These are phyloP conservation scores for Zaprionus gabonicus DNA, from an alignment of 1,140 invertebrate genomes.

Conservation along the genomic window DNA sequence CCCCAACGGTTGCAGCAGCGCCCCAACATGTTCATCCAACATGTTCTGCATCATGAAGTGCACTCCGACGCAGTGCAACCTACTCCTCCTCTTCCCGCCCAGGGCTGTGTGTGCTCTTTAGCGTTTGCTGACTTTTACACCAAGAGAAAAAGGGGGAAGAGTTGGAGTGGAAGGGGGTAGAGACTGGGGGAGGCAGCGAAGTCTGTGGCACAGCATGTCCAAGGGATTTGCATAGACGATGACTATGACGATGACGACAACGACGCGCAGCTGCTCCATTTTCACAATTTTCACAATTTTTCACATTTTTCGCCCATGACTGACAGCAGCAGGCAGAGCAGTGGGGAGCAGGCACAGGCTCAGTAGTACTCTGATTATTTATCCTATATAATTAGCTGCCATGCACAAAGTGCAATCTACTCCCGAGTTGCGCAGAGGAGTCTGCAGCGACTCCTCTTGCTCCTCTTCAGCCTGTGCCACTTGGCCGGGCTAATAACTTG, in stretches of 20 bases:
- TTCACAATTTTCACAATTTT: constrained; percentile 47
- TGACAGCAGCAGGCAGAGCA: constrained; percentile 26
- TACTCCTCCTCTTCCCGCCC: neutral
- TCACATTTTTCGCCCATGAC: constrained; percentile 16
- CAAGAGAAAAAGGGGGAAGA: constrained; percentile 35
- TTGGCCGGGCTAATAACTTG: constrained; percentile 65
- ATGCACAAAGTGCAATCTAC: constrained; percentile 19
- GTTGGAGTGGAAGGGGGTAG: constrained; percentile 7
- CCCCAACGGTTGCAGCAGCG: neutral
- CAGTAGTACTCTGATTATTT: constrained; percentile 54
- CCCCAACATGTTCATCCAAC: constrained; percentile 27
- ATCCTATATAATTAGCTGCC: constrained; percentile 50
- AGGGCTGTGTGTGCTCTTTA: constrained; percentile 64
- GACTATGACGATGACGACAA: constrained; percentile 8
- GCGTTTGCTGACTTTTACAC: constrained; percentile 77
- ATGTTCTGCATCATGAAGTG: constrained; percentile 49
- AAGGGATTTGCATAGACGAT: constrained; percentile 30
- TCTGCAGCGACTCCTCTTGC: neutral
- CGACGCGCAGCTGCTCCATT: constrained; percentile 67
- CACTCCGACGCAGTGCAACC: constrained; percentile 36
- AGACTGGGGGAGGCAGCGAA: constrained; percentile 10
- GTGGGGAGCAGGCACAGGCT: neutral
- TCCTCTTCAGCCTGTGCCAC: neutral
- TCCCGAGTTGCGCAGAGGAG: constrained; percentile 29
- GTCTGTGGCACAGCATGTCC: constrained; percentile 25